Conservation (phyloP, 2,888 invertebrate genomes). For the Nebria salina region DNA sequence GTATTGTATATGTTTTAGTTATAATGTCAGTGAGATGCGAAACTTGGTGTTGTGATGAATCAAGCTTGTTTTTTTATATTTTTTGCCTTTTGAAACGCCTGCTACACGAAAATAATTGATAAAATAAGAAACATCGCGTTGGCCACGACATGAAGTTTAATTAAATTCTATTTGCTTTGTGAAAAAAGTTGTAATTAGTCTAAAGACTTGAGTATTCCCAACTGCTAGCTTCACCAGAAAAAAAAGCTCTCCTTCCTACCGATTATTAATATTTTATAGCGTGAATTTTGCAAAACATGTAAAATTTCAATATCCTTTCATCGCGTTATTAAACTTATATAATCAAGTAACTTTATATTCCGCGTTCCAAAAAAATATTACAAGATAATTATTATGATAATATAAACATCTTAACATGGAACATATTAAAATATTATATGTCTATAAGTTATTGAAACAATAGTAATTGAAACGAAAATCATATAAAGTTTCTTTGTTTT, state of each 20-base stretch:
- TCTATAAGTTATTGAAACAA: too few relatives aligned
- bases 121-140: conserved; percentile 34
- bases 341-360: background rate
- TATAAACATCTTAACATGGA: background rate
- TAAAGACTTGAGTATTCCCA: conserved; percentile 28
- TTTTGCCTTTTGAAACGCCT: background rate
- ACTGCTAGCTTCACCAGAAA: conserved; percentile 24
- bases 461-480: background rate
- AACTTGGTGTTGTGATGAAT: background rate
- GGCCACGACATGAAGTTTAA: conserved; percentile 44
- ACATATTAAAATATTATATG: too few relatives aligned
- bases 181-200: conserved; percentile 42
- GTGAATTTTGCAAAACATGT: background rate
- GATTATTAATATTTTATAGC: conserved; percentile 24
- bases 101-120: conserved; percentile 29
- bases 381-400: background rate
- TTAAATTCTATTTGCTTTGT: conserved; percentile 42
- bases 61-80: background rate
- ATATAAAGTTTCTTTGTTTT: background rate
- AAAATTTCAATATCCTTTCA: conserved; percentile 13
- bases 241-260: background rate
- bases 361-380: background rate
- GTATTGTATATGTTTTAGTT: background rate
- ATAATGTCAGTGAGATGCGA: background rate
- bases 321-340: background rate